Percentiles rank a stretch among this genome's conserved stretches.
phyloP scores from a whole-genome alignment of 2,113 vertebrate genomes.

The Dermatemys mawii region DNA sequence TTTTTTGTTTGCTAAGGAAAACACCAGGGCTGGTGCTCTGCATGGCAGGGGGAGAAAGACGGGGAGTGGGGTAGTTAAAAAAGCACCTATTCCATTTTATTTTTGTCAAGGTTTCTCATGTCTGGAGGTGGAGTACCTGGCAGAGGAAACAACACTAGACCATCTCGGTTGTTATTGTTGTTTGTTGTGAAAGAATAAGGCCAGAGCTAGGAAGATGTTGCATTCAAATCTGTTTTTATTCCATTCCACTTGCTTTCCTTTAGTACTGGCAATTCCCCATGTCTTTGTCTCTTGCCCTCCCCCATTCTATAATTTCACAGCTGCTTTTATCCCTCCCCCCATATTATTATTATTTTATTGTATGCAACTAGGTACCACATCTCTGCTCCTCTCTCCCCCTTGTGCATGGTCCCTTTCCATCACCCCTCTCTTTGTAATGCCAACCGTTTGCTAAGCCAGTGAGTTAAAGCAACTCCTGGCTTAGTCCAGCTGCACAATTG shows the following conservation, averaged over 20 bases:
- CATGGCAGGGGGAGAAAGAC: neutral
- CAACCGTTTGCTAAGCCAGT: slow-evolving; percentile 33
- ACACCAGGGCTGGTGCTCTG: neutral
- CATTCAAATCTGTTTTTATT: slow-evolving; percentile 30
- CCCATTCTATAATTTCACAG: slow-evolving; percentile 26
- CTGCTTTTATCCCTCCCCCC: neutral
- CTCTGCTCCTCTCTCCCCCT: neutral
- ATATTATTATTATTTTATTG: neutral
- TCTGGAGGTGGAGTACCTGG: slow-evolving; percentile 62
- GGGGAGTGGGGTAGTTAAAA: neutral
- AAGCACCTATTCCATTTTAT: slow-evolving; percentile 18
- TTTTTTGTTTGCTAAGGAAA: neutral
- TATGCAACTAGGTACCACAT: neutral
- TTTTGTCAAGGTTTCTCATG: slow-evolving; percentile 51
- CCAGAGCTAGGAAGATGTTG: slow-evolving; percentile 48
- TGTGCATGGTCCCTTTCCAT: neutral
- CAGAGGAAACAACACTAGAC: slow-evolving; percentile 49
- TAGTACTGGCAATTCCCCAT: slow-evolving; percentile 32
- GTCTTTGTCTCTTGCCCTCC: slow-evolving; percentile 33
- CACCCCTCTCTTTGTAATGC: neutral
- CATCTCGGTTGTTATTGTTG: slow-evolving; percentile 57
- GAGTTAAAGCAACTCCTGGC: slow-evolving; percentile 65
- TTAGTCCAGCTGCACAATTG: slow-evolving; percentile 41
- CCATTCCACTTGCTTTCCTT: slow-evolving; percentile 31
- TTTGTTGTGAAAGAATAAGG: slow-evolving; percentile 67